These are phyloP conservation scores for Rhabdophis nuchalis DNA, from an alignment of 2,797 vertebrate genomes.

Conservation along the genomic window DNA sequence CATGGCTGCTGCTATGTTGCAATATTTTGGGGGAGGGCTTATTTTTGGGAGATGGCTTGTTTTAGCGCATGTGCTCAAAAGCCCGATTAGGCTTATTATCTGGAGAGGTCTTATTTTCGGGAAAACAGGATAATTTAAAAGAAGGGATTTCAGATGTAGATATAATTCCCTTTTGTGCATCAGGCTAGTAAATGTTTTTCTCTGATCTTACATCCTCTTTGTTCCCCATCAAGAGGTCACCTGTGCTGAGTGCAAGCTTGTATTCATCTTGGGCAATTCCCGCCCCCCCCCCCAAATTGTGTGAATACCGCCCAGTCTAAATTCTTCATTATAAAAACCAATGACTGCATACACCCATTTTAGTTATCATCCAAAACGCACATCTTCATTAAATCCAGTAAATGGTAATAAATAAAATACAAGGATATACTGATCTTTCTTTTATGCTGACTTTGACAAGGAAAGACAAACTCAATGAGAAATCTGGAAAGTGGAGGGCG, in stretches of 20 bases:
- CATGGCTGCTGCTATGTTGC: too few species aligned
- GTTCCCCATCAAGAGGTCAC: neutral
- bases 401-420: neutral
- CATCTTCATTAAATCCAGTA: neutral
- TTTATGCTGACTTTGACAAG: neutral
- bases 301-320: neutral
- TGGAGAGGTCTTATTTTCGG: too few species aligned
- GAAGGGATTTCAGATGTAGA: neutral
- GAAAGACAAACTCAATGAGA: neutral
- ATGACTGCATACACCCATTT: neutral
- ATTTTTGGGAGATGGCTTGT: too few species aligned
- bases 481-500: neutral
- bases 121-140: neutral
- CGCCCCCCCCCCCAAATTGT: too few species aligned
- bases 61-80: too few species aligned
- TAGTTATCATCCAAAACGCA: neutral
- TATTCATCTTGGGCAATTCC: neutral
- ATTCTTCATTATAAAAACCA: neutral
- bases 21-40: too few species aligned
- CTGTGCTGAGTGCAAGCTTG: neutral
- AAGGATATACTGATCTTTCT: neutral
- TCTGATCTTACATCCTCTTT: neutral
- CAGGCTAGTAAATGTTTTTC: neutral
- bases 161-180: neutral
- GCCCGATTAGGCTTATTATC: too few species aligned